Conservation (phyloP, 1,140 invertebrate species). For the Danaus plexippus region DNA sequence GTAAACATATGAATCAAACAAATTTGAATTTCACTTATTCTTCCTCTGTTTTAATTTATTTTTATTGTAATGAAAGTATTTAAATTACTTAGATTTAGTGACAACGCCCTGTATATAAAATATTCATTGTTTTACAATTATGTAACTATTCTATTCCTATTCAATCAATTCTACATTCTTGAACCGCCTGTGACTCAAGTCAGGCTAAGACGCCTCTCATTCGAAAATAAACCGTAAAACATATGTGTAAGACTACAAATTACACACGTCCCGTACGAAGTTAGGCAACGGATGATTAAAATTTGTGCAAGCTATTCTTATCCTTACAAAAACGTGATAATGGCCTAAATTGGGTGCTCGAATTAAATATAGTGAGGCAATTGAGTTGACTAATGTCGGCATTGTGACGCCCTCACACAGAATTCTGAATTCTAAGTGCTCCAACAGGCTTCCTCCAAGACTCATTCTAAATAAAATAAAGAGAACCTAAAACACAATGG, state of each 20-base stretch:
- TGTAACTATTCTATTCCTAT: slow-evolving; percentile 17
- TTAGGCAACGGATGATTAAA: slow-evolving; percentile 18
- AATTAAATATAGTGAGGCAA: slow-evolving; percentile 7
- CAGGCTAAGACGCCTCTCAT: slow-evolving; percentile 1
- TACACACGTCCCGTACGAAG: slow-evolving; percentile 9
- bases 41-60: no score
- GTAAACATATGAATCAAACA: no score
- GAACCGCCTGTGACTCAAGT: slow-evolving; percentile 22
- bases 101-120: slow-evolving; percentile 2
- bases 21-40: no score
- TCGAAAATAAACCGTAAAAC: slow-evolving; percentile 7
- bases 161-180: slow-evolving; percentile 29
- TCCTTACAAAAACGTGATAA: slow-evolving; percentile 11
- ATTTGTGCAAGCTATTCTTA: slow-evolving; percentile 17
- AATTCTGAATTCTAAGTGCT: slow-evolving; percentile 28
- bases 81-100: slow-evolving; percentile 3
- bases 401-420: slow-evolving; percentile 25
- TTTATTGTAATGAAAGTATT: neutral
- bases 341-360: slow-evolving; percentile 15
- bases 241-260: slow-evolving; percentile 11
- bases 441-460: slow-evolving; percentile 6
- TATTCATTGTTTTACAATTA: slow-evolving; percentile 1
- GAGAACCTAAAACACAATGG: no score
- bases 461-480: neutral
- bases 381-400: slow-evolving; percentile 18